Evolutionary conservation across 37 sponge, comb jelly and placozoan genomes (phyloP), one percentile per base, ranked within the genome.

Genomic region (Ianthella basta): DNA sequence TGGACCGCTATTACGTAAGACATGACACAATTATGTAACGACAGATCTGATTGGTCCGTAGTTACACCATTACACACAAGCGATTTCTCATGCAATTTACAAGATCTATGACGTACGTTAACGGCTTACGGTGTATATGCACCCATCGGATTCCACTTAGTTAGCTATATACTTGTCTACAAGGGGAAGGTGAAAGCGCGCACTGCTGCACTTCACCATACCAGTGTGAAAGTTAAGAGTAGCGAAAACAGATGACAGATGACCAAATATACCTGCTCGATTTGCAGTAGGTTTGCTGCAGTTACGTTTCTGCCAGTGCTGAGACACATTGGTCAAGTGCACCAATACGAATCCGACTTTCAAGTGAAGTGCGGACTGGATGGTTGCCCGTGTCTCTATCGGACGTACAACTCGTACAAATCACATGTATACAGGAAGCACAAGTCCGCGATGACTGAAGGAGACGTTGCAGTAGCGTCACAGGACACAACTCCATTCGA

Each of bases 351-450:
- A 8, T 59, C 82, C 25, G 57, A 56, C 36, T 68, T 87, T 20
- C 66, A 34, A 23, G 29, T 87, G 25, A 24, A n/a, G 13, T 87
- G 88, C 56, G 88, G 83, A 36, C 20, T 87, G 34, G 54, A 82
- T 36, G 82, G 77, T 32, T 87, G 88, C 50, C 83, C 86, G 32
- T 14, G 44, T 14, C 59, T 53, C 13, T 86, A 79, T 65, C 57
- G 34, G 19, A 59, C 53, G 18, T 85, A 75, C 53, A 6, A 33
- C 5, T 85, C 79, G 8, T 85, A 27, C 29, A 15, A 39, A 24
- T 50, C 36, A 32, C 86, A 85, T 57, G 38, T 85, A 13, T 59
- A 34, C 56, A 53, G 63, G n/a, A 55, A 85, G 44, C 84, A 84
- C 55, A 35, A 37, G 55, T n/a, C 25, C 23, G 53, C 33, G 23